Percentiles rank a stretch among this genome's conserved stretches.
phyloP scores from a whole-genome alignment of 2,888 invertebrate genomes.

The Caenorhabditis sp. region DNA sequence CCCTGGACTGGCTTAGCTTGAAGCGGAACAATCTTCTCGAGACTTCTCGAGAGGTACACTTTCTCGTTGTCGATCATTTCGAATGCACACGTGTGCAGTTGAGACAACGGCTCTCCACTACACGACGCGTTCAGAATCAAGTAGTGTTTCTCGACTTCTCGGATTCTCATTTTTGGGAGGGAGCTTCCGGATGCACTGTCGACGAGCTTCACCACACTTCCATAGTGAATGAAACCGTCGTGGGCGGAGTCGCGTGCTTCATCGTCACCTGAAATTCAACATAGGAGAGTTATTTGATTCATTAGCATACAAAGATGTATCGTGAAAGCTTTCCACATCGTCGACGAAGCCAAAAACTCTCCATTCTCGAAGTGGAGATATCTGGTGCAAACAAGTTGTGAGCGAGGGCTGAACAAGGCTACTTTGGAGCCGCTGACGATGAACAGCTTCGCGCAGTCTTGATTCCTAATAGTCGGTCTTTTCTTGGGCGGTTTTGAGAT shows the following conservation, averaged over 20 bases:
- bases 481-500: constrained; percentile 99
- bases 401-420: constrained; percentile 96
- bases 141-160: constrained; percentile 93
- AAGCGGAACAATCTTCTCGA: constrained; percentile 98
- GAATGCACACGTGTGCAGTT: constrained; percentile 99
- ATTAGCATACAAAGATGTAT: constrained; percentile 90
- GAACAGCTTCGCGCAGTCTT: constrained; percentile 90
- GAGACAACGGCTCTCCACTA: constrained; percentile 99
- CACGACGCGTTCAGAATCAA: constrained; percentile 89
- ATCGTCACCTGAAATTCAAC: constrained; percentile 92
- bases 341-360: constrained; percentile 98
- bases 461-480: constrained; percentile 99
- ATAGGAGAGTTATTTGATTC: too few species aligned
- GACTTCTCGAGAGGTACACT: constrained; percentile 98
- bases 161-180: constrained; percentile 90
- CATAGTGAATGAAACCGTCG: constrained; percentile 99
- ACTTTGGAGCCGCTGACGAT: constrained; percentile 99
- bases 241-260: constrained; percentile 92
- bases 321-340: constrained; percentile 99
- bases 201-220: constrained; percentile 98
- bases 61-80: constrained; percentile 95
- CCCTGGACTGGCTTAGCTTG: constrained; percentile 98
- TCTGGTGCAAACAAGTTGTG: constrained; percentile 98
- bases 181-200: constrained; percentile 99
- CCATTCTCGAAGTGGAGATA: constrained; percentile 99